These are phyloP conservation scores for Beroe ovata DNA, from an alignment of 37 sponge, comb jelly and placozoan genomes.

Conservation along the genomic window DNA sequence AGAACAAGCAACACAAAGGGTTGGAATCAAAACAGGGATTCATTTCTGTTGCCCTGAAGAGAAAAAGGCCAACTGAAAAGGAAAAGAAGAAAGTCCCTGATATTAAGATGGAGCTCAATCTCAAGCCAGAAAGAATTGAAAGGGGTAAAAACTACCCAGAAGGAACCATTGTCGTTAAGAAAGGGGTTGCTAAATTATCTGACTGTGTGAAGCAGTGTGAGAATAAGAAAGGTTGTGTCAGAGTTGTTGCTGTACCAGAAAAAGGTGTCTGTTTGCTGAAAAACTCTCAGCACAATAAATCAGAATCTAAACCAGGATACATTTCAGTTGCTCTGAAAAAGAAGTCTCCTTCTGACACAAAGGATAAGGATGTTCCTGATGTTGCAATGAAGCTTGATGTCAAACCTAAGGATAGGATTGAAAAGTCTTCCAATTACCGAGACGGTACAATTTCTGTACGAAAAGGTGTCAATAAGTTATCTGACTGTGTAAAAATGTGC, in stretches of 20 bases:
- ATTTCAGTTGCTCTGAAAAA: neutral
- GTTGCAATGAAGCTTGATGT: neutral
- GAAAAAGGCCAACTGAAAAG: neutral
- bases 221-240: neutral
- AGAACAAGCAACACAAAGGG: neutral
- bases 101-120: neutral
- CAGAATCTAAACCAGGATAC: neutral
- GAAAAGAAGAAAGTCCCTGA: neutral
- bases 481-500: neutral
- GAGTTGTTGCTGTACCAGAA: neutral
- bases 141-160: neutral
- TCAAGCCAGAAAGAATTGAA: neutral
- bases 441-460: neutral
- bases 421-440: neutral
- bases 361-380: neutral
- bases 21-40: neutral
- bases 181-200: neutral
- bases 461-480: neutral
- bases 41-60: slow-evolving; percentile 18
- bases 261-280: neutral
- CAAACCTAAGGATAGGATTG: neutral
- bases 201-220: neutral
- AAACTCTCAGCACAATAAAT: neutral
- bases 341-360: neutral
- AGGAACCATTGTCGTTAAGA: neutral